phyloP scores from a whole-genome alignment of 30 jellyfish, hydroid and myxozoan species.

The Pelagia noctiluca region DNA sequence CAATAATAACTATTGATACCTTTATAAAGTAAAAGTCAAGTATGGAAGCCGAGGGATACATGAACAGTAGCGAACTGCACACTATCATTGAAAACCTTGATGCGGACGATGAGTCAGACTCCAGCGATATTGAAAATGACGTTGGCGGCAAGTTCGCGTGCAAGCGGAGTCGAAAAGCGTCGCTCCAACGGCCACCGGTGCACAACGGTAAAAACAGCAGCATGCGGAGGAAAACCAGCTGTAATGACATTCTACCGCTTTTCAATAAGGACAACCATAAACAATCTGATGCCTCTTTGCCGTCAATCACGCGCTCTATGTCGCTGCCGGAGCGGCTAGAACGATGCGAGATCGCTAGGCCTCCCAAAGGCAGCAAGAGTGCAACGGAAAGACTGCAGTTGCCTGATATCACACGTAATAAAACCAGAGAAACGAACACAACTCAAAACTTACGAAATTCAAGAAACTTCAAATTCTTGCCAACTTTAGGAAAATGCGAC shows the following conservation, averaged over 20 bases:
- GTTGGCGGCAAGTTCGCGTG: not conserved
- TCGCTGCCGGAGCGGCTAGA: conserved; percentile 70
- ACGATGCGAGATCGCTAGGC: conserved; percentile 21
- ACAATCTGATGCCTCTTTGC: conserved; percentile 5
- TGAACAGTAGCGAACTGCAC: not conserved
- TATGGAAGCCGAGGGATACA: too few species aligned
- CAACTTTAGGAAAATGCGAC: conserved; percentile 40
- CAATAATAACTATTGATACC: too few species aligned
- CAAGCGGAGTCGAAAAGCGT: conserved; percentile 23
- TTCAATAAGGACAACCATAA: not conserved
- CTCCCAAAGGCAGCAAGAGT: conserved; percentile 62
- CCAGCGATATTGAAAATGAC: conserved; percentile 50
- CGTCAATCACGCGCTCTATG: conserved; percentile 53
- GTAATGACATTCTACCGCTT: conserved; percentile 52
- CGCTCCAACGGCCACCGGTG: conserved; percentile 17
- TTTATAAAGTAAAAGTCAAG: too few species aligned
- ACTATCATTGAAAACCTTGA: conserved; percentile 50
- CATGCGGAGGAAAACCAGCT: conserved; percentile 59
- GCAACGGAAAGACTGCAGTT: conserved; percentile 67
- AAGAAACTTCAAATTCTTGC: conserved; percentile 42
- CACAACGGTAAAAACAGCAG: conserved; percentile 21
- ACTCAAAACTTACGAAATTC: too few species aligned
- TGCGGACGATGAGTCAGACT: conserved; percentile 71
- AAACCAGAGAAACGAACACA: not conserved
- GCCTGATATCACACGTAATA: conserved; percentile 34